Percentiles rank a stretch among this genome's conserved stretches.
Evolutionary conservation across 1,140 invertebrate genomes (phyloP).

Genomic region (Eurosta solidaginis): DNA sequence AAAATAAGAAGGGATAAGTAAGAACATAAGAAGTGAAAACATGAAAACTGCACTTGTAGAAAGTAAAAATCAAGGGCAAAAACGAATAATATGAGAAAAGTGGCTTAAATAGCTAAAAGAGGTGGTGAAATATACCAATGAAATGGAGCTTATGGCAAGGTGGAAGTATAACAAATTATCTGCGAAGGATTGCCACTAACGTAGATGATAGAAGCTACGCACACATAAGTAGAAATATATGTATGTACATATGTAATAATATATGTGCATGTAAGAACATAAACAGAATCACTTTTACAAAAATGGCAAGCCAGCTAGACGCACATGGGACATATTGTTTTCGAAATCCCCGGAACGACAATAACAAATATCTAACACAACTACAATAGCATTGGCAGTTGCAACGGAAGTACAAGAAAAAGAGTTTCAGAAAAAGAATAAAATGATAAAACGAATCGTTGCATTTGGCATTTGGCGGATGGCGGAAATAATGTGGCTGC

Average conservation of each 20-base stretch:
- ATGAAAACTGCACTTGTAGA: too few species aligned
- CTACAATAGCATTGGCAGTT: neutral
- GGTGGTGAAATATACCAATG: too few species aligned
- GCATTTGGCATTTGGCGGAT: constrained; percentile 12
- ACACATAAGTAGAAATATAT: too few species aligned
- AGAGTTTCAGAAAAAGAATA: neutral
- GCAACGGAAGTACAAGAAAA: neutral
- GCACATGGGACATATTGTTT: neutral
- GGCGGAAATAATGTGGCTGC: constrained; percentile 20
- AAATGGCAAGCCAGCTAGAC: neutral
- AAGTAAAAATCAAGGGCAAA: neutral
- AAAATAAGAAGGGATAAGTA: neutral
- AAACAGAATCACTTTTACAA: too few species aligned
- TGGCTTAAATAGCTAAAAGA: neutral
- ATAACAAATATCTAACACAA: neutral
- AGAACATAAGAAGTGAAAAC: neutral
- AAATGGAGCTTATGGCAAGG: too few species aligned
- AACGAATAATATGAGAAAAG: neutral
- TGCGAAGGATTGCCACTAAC: too few species aligned
- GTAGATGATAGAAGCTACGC: too few species aligned
- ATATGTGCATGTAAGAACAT: too few species aligned
- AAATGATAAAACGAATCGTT: neutral
- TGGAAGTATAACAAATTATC: too few species aligned
- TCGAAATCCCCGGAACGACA: neutral
- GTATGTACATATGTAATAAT: too few species aligned